Base-by-base conservation (phyloP, 1,140 invertebrate genomes). In the Anastrepha ludens region DNA sequence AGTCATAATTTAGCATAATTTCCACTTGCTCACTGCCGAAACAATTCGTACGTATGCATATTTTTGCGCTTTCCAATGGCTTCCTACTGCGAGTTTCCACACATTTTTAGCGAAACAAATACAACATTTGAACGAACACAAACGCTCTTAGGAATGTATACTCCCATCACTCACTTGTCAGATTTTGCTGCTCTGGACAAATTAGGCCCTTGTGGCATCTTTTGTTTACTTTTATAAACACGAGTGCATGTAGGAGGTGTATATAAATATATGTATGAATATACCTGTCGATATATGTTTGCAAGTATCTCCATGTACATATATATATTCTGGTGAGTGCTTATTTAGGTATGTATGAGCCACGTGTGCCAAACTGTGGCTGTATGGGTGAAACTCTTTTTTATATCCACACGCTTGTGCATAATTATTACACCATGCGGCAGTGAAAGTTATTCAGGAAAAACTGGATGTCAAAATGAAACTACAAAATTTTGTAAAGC, bases 141-240 rank as follows among this genome's bases (percentile, higher is more conserved):
- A 55, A 55, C n/a, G 5, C 7, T 67, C 7, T 64, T 15, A 5
- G 5, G 60, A 64, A 64, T 17, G 4, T 64, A 13, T 11, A 62
- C 60, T 62, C n/a, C 5, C 64, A 67, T 39, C 29, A 67, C 64
- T 20, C 74, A 58, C 17, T 81, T 5, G 17, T 7, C 47, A 58
- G 1, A 47, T 81, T 81, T 81, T 81, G 17, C 17, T 9, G 41
- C 44, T 20, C n/a, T 81, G 47, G 47, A 81, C 74, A 78, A 81
- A 81, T 81, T 81, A 81, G 74, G 44, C 74, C 74, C 74, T 81
- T 81, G 74, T 87, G 62, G 85, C 11, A 86, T 60, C 65, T 67
- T 86, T 62, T 59, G 60, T 64, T 2, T 86, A 47, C 86, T 70
- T 67, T 58, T 47, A 87, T 87, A 70, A 87, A 87, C 64, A 87